Conservation (phyloP, 2,797 vertebrate genomes). For the Enteromius viviparus region DNA sequence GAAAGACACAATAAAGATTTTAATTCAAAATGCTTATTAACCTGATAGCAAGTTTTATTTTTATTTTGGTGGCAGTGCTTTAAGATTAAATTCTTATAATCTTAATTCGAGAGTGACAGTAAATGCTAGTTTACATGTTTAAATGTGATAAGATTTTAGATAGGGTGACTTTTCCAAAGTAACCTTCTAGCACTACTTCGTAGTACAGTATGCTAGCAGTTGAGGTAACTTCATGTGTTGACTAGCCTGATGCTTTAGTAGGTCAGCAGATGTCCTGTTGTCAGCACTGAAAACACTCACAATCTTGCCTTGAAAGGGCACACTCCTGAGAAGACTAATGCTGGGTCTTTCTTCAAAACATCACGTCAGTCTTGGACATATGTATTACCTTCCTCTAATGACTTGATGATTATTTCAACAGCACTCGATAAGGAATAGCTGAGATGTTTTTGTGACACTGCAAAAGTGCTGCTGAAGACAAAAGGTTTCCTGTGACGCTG, state of each 20-base stretch:
- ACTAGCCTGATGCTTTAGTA: background rate
- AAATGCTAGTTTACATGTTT: no score
- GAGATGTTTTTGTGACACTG: constrained; percentile 50
- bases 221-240: background rate
- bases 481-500: constrained; percentile 46
- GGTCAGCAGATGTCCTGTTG: constrained; percentile 6
- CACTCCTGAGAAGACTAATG: background rate
- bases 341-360: constrained; percentile 22
- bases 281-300: background rate
- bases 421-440: constrained; percentile 28
- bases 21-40: background rate
- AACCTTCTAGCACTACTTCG: background rate
- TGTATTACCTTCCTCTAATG: background rate
- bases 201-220: background rate
- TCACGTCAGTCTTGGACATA: background rate
- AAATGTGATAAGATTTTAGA: no score
- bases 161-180: background rate
- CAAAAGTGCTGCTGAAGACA: constrained; percentile 41
- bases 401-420: constrained; percentile 3
- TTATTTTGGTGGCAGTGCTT: no score
- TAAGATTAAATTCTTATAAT: no score
- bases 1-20: background rate
- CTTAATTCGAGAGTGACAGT: background rate
- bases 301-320: background rate
- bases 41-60: background rate